Conservation (phyloP, 1,140 invertebrate genomes). For the Melitaea cinxia region DNA sequence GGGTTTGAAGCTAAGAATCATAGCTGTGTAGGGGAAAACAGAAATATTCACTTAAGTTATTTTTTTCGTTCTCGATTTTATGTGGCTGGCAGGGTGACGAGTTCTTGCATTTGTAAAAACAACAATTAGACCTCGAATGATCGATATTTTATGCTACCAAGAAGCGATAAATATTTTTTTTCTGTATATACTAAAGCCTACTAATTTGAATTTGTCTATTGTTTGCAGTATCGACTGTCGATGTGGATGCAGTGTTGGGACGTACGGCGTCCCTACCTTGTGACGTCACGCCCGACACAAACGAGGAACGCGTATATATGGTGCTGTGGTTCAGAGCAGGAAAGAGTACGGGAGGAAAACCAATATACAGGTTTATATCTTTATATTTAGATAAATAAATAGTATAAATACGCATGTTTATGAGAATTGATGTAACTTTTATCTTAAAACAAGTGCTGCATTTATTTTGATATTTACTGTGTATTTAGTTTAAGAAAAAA, state of each 20-base stretch:
- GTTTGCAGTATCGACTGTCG: constrained; percentile 70
- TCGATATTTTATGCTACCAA: no score
- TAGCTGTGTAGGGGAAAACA: constrained; percentile 57
- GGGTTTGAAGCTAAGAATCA: constrained; percentile 55
- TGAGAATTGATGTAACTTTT: no score
- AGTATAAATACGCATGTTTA: no score
- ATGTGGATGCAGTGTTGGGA: constrained; percentile 91
- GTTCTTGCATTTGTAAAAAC: constrained; percentile 8
- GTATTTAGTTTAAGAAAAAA: no score
- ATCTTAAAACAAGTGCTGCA: no score
- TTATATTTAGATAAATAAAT: neutral
- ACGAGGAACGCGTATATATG: constrained; percentile 93
- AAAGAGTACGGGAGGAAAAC: constrained; percentile 89
- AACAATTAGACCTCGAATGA: no score
- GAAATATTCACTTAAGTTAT: constrained; percentile 47
- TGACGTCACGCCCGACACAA: constrained; percentile 90
- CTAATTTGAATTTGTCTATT: neutral
- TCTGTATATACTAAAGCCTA: neutral
- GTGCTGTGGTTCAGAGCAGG: constrained; percentile 92
- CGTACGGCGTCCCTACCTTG: constrained; percentile 91
- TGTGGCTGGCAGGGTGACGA: neutral
- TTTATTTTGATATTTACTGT: no score
- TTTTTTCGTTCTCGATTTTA: constrained; percentile 22
- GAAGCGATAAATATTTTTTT: neutral
- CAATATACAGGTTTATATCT: constrained; percentile 90